Conservation (phyloP, 2,797 vertebrate genomes). For the Salarias fasciatus region DNA sequence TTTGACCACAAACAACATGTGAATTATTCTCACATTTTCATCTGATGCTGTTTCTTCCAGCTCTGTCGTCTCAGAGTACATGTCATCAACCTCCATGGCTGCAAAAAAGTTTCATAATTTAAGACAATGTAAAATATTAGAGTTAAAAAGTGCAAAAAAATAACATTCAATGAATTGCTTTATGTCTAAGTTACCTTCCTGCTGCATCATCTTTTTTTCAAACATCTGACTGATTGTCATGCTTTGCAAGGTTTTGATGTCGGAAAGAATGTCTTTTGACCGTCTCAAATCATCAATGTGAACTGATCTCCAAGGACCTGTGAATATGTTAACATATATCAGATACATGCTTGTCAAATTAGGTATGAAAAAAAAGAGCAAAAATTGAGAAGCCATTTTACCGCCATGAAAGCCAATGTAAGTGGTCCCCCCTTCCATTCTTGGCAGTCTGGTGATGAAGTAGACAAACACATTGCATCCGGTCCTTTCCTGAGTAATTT, state of each 20-base stretch:
- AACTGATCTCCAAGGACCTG: conserved; percentile 92
- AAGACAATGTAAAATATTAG: background rate
- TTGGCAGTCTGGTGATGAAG: conserved; percentile 92
- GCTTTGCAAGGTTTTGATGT: conserved; percentile 88
- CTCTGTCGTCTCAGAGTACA: conserved; percentile 59
- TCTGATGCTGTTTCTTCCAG: conserved; percentile 46
- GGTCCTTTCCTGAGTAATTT: conserved; percentile 67
- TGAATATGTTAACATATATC: background rate
- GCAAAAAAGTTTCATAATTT: conserved; percentile 19
- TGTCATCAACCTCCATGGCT: conserved; percentile 80
- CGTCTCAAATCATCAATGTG: conserved; percentile 94
- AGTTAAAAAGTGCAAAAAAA: background rate
- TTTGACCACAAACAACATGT: background rate
- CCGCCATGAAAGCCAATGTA: conserved; percentile 96
- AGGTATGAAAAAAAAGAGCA: background rate
- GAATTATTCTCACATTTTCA: conserved; percentile 64
- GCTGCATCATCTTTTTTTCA: conserved; percentile 52
- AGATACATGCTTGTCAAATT: background rate
- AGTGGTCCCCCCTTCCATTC: conserved; percentile 87
- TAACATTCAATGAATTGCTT: background rate
- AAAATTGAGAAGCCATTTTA: conserved; percentile 56
- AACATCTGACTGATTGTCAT: conserved; percentile 93
- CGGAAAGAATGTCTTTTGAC: conserved; percentile 88
- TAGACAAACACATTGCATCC: conserved; percentile 84
- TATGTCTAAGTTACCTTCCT: conserved; percentile 69